Evolutionary conservation across 2,797 vertebrate genomes (phyloP).

Genomic region (Botia kubotai): DNA sequence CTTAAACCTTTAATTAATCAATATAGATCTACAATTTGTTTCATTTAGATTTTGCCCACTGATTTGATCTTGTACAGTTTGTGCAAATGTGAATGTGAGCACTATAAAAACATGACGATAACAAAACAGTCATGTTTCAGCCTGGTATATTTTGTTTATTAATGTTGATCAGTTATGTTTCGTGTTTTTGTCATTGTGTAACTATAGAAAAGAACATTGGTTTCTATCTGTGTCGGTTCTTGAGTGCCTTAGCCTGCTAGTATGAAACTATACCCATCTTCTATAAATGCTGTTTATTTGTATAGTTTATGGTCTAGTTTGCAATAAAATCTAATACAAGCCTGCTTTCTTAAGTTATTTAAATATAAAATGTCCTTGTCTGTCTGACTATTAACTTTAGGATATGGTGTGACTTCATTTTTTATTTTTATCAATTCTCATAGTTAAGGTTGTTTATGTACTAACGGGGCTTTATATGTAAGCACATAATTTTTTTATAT

Average conservation of each 20-base stretch:
- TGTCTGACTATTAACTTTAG: not conserved
- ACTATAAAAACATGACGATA: not conserved
- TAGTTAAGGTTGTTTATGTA: no score
- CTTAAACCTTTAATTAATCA: not conserved
- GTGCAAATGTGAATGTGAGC: no score
- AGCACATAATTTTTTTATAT: no score
- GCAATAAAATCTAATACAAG: slow-evolving; percentile 51
- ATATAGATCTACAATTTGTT: not conserved
- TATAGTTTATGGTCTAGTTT: slow-evolving; percentile 58
- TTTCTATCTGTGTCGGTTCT: not conserved
- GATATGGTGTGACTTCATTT: no score
- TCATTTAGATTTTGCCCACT: not conserved
- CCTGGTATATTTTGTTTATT: not conserved
- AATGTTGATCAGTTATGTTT: not conserved
- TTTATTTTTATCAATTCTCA: no score
- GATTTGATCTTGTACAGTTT: not conserved
- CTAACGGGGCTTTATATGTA: no score
- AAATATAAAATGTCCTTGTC: not conserved
- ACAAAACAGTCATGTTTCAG: no score
- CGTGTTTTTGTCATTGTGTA: no score
- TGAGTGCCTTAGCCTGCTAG: slow-evolving; percentile 46
- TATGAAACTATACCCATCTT: slow-evolving; percentile 32
- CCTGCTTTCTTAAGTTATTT: not conserved
- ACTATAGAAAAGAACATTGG: no score
- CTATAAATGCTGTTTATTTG: slow-evolving; percentile 49